phyloP scores from a whole-genome alignment of 2,113 vertebrate species.

The Gymnobelideus leadbeateri region DNA sequence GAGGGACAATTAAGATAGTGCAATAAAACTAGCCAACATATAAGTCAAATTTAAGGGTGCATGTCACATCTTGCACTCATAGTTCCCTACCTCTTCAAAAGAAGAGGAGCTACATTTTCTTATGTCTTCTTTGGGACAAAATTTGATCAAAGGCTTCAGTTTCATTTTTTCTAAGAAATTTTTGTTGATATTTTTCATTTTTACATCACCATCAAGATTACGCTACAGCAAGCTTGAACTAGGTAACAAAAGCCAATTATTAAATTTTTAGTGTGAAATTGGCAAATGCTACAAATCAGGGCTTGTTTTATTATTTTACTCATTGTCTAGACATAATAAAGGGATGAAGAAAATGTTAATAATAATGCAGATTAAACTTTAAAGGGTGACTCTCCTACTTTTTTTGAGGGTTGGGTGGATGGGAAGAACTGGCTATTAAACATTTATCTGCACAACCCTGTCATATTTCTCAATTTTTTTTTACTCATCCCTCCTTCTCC shows the following conservation, averaged over 20 bases:
- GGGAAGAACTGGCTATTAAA: not conserved
- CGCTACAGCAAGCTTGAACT: not conserved
- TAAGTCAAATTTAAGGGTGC: not conserved
- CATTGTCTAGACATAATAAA: too few species aligned
- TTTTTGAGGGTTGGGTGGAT: not conserved
- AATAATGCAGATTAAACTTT: not conserved
- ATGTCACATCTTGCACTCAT: not conserved
- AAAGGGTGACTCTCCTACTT: not conserved
- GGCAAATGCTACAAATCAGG: not conserved
- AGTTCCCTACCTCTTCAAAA: not conserved
- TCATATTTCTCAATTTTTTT: not conserved
- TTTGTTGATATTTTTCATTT: not conserved
- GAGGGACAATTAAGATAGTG: not conserved
- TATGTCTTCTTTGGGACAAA: not conserved
- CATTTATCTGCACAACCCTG: not conserved
- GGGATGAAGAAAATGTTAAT: not conserved
- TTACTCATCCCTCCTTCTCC: not conserved
- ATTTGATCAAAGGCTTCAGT: not conserved
- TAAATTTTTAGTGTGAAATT: not conserved
- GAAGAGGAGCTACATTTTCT: not conserved
- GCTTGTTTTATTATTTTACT: too few species aligned
- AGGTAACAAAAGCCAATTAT: not conserved
- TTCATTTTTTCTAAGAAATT: not conserved
- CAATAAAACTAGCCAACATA: not conserved
- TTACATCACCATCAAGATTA: not conserved